Conservation (phyloP, 2,797 vertebrate genomes). For the Trachurus trachurus region DNA sequence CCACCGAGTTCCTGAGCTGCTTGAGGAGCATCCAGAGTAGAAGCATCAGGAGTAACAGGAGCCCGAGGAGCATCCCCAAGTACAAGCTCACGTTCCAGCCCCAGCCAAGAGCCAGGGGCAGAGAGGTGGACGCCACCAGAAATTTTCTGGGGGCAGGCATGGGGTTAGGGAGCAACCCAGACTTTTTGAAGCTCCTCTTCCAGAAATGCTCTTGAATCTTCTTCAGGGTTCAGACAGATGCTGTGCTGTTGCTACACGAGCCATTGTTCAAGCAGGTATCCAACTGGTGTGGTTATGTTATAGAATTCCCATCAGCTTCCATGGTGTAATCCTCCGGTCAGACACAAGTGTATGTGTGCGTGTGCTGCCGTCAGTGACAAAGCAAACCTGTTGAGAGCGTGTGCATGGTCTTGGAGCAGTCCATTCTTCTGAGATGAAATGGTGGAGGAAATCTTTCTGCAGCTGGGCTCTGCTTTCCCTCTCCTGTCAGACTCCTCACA, state of each 20-base stretch:
- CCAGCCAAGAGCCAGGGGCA: constrained; percentile 89
- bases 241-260: constrained; percentile 20
- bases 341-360: not conserved
- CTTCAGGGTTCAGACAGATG: constrained; percentile 44
- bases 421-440: constrained; percentile 52
- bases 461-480: constrained; percentile 50
- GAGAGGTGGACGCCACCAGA: constrained; percentile 85
- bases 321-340: constrained; percentile 49
- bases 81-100: constrained; percentile 92
- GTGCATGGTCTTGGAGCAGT: constrained; percentile 21
- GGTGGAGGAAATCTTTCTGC: constrained; percentile 55
- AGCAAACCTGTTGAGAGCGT: constrained; percentile 38
- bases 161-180: constrained; percentile 38
- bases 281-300: constrained; percentile 30
- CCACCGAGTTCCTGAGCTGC: constrained; percentile 92
- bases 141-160: constrained; percentile 87
- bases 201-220: constrained; percentile 33
- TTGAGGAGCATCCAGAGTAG: constrained; percentile 92
- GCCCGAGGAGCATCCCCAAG: constrained; percentile 88
- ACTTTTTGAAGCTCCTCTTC: constrained; percentile 2
- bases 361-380: not conserved
- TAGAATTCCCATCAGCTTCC: constrained; percentile 51
- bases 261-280: constrained; percentile 51
- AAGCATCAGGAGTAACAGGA: constrained; percentile 88
- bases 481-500: constrained; percentile 57